Evolutionary conservation across 2,888 invertebrate species (phyloP), one percentile per base, ranked within the genome.

Genomic region (Tetranychus truncatus): DNA sequence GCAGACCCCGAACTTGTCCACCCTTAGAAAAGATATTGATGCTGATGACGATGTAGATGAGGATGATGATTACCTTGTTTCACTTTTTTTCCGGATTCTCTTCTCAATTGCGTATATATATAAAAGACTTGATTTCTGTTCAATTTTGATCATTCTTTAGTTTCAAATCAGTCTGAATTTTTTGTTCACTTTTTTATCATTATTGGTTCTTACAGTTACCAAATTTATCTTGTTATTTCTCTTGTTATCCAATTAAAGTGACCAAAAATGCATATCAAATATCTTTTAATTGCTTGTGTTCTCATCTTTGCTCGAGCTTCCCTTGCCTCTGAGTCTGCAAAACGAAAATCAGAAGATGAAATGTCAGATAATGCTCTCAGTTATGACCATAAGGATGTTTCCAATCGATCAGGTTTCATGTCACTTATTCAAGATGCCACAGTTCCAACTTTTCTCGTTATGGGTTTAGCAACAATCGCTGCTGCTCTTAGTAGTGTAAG

Each of bases 341-440:
- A 21, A 73, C 24, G 66, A n/a, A 73, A 73, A 45, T 44, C 24
- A 20, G 73, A 73, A 65, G 73, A 73, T 11, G 73, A 73, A 66
- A 20, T 21, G 18, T 45, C n/a, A 5, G 73, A 65, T 21, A 73
- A 73, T 66, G 24, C 73, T 24, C 18, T 73, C 11, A 20, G 15
- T 18, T 65, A 73, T 21, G 55, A 24, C 15, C 73, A 24, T 6
- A 44, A 24, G 21, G 66, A 66, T 45, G 21, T 55, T 21, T 18
- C 20, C 46, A 9, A 20, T n/a, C 24, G 20, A 44, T 21, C 73
- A 18, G 45, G 21, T 11, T 20, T 65, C 20, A 20, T 55, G n/a
- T 73, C 73, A 24, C n/a, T 66, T 20, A 73, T 73, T 11, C 73
- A 73, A 55, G 73, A 73, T 15, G 65, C 55, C 11, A 73, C 73